phyloP scores from a whole-genome alignment of 1,140 invertebrate species.

The Hetaerina americana region DNA sequence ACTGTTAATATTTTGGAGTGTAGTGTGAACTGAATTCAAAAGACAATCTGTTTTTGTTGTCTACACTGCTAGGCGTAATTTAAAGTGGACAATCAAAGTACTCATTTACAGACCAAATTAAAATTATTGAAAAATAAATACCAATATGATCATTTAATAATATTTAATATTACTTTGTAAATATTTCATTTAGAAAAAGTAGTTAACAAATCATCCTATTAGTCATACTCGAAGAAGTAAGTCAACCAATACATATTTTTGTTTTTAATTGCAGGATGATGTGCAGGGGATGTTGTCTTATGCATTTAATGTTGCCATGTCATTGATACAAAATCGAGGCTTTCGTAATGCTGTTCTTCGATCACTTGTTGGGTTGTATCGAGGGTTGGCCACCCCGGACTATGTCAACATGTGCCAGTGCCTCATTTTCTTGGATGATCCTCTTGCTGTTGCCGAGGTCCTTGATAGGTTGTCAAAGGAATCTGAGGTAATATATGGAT shows the following conservation, averaged over 20 bases:
- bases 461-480: slow-evolving; percentile 75
- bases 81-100: no score
- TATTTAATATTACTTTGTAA: slow-evolving; percentile 1
- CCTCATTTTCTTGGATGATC: slow-evolving; percentile 90
- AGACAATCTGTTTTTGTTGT: not conserved
- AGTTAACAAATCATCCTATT: no score
- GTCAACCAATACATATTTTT: no score
- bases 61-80: not conserved
- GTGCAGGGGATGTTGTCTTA: slow-evolving; percentile 82
- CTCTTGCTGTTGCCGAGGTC: slow-evolving; percentile 78
- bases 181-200: no score
- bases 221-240: no score
- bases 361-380: slow-evolving; percentile 80
- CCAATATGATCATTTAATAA: no score
- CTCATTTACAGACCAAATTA: no score
- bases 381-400: slow-evolving; percentile 72
- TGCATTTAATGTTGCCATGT: slow-evolving; percentile 92
- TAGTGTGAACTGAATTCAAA: no score
- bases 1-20: no score
- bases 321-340: slow-evolving; percentile 81
- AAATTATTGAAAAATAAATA: no score
- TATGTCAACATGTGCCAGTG: slow-evolving; percentile 96
- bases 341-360: slow-evolving; percentile 82
- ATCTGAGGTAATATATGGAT: slow-evolving; percentile 42
- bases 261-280: slow-evolving; percentile 50